Conservation (phyloP, 1,140 invertebrate genomes). For the Camponotus pennsylvanicus region DNA sequence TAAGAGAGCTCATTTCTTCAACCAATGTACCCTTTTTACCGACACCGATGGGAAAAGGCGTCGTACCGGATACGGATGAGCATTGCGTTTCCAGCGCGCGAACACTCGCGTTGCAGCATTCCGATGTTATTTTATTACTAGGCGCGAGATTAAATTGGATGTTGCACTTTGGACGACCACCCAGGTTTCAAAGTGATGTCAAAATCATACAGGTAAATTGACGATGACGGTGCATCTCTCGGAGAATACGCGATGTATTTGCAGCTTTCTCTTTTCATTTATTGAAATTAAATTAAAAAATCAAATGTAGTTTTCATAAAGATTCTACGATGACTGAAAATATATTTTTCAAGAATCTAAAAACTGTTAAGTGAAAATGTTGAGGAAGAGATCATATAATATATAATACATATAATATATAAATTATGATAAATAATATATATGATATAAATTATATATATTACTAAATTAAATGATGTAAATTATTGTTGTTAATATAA, state of each 20-base stretch:
- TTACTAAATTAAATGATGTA: too few species aligned
- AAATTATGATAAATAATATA: background rate
- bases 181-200: conserved; percentile 93
- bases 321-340: background rate
- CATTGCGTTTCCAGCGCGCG: conserved; percentile 94
- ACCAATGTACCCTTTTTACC: conserved; percentile 95
- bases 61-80: conserved; percentile 93
- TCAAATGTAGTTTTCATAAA: background rate
- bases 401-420: background rate
- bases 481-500: background rate
- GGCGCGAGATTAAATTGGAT: conserved; percentile 99
- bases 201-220: conserved; percentile 94
- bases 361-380: background rate
- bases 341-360: background rate
- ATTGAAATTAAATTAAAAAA: conserved; percentile 1
- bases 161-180: conserved; percentile 97
- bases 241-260: background rate
- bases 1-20: conserved; percentile 90
- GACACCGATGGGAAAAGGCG: conserved; percentile 99
- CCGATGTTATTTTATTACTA: conserved; percentile 95
- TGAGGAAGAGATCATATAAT: background rate
- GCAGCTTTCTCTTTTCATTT: background rate
- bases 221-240: background rate
- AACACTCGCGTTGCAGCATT: conserved; percentile 93
- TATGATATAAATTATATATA: too few species aligned